Base-by-base conservation (phyloP, 2,888 invertebrate species). In the Drosophila dives region DNA sequence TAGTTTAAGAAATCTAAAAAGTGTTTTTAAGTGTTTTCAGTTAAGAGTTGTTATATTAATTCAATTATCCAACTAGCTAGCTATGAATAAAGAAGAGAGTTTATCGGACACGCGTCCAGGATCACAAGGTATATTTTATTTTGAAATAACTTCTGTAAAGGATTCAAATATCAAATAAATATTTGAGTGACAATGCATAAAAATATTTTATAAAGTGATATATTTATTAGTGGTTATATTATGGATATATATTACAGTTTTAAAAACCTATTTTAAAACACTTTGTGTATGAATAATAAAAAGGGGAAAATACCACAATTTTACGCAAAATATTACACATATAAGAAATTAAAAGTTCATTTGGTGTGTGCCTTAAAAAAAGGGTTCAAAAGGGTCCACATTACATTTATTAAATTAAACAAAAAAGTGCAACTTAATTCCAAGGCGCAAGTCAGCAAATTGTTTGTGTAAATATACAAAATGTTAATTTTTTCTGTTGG, bases 51-150 rank as follows among this genome's bases (percentile, higher is more conserved):
- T 56, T 40, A 20, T 23, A 29, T 17, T 23, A 1, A 38, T 48
- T 59, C 11, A 55, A 38, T n/a, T 26, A 23, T 23, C 26, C 26
- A 33, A 53, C 26, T 26, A 63, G 34, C 8, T 34, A 34, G 66
- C 62, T 23, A 91, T 91, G 91, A 91, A 91, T 71, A 91, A 91
- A 66, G 91, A 91, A 54, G 91, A 91, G 49, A 73, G 64, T 54
- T 65, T 81, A 54, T 58, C 81, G 49, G 82, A 89, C 64, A 63
- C 81, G 34, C 90, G 90, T 48, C 87, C 91, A 26, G 69, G 79
- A 45, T 81, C 91, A 6, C 91, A 91, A 91, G 91, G 91, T 91
- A 87, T 72, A 73, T 34, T 33, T 50, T 5, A 23, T 29, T 45
- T 5, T 34, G 26, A 23, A 33, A 32, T 1, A 8, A 12, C 11